Conservation (phyloP, 2,113 vertebrate genomes). For the Hippocampus mohnikei region DNA sequence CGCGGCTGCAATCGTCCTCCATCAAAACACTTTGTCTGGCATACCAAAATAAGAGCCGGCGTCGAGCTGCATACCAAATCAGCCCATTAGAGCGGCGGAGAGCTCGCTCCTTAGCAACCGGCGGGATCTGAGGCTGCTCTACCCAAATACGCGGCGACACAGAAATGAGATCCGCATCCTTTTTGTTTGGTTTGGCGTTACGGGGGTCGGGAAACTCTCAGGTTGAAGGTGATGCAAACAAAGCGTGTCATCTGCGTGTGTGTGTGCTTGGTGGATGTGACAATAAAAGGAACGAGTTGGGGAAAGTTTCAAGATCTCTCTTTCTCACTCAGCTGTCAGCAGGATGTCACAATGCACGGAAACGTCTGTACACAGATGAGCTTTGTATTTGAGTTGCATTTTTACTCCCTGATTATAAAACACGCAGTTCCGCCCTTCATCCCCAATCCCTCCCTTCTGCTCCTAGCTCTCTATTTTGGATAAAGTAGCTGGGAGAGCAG, state of each 20-base stretch:
- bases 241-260: slow-evolving; percentile 38
- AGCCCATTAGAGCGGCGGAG: slow-evolving; percentile 90
- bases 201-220: slow-evolving; percentile 64
- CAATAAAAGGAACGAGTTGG: slow-evolving; percentile 36
- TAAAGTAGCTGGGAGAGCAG: slow-evolving; percentile 89
- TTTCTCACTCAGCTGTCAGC: slow-evolving; percentile 53
- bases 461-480: slow-evolving; percentile 72
- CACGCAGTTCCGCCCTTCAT: background rate
- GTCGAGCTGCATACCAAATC: slow-evolving; percentile 96
- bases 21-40: slow-evolving; percentile 99
- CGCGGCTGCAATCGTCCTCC: slow-evolving; percentile 96
- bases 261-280: slow-evolving; percentile 39
- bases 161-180: slow-evolving; percentile 67
- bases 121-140: slow-evolving; percentile 82
- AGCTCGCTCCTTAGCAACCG: slow-evolving; percentile 95
- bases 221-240: slow-evolving; percentile 59
- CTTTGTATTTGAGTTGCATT: slow-evolving; percentile 71
- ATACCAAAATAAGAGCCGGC: slow-evolving; percentile 96
- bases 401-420: slow-evolving; percentile 49
- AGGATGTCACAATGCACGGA: slow-evolving; percentile 39
- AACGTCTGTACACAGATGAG: slow-evolving; percentile 55
- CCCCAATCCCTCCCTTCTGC: slow-evolving; percentile 14
- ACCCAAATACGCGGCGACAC: slow-evolving; percentile 79
- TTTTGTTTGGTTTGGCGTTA: slow-evolving; percentile 56
- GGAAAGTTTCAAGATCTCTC: slow-evolving; percentile 43